These are phyloP conservation scores for Dasypolia templi DNA, from an alignment of 2,888 invertebrate genomes.

Conservation along the genomic window DNA sequence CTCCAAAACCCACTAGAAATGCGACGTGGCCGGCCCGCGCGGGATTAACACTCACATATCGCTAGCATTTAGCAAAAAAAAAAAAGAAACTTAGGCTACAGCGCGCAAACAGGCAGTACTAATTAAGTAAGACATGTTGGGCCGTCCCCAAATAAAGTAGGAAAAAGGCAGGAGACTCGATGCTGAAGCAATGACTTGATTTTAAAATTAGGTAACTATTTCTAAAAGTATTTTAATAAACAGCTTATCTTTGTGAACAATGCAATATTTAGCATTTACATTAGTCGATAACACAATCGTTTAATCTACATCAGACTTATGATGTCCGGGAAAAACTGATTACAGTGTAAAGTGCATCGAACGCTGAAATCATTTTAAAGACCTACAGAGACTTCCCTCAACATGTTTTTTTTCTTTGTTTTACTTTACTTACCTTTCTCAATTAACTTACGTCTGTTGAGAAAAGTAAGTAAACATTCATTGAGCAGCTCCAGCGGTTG, in stretches of 20 bases:
- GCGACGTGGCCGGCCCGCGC: too few relatives aligned
- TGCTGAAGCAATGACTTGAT: not conserved
- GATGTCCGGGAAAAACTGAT: conserved; percentile 26
- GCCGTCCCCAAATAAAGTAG: too few relatives aligned
- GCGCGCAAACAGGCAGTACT: too few relatives aligned
- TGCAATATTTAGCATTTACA: conserved; percentile 38
- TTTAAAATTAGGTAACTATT: not conserved
- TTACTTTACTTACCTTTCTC: not conserved
- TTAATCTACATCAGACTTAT: conserved; percentile 36
- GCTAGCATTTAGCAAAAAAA: too few relatives aligned
- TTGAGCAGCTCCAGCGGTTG: too few relatives aligned
- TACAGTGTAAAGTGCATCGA: not conserved
- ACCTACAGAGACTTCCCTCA: not conserved
- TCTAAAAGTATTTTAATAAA: conserved; percentile 1
- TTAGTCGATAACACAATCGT: conserved; percentile 39
- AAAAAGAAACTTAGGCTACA: too few relatives aligned
- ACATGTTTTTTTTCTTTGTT: not conserved
- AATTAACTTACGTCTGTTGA: not conserved
- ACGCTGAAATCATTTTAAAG: not conserved
- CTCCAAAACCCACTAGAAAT: too few relatives aligned
- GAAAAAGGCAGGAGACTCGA: too few relatives aligned
- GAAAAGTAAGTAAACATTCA: not conserved
- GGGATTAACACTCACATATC: too few relatives aligned
- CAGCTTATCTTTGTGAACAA: conserved; percentile 24
- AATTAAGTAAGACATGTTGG: not conserved